Percentiles rank a stretch among this genome's conserved stretches.
Conservation (phyloP, 2,797 vertebrate species). For the Manis javanica region DNA sequence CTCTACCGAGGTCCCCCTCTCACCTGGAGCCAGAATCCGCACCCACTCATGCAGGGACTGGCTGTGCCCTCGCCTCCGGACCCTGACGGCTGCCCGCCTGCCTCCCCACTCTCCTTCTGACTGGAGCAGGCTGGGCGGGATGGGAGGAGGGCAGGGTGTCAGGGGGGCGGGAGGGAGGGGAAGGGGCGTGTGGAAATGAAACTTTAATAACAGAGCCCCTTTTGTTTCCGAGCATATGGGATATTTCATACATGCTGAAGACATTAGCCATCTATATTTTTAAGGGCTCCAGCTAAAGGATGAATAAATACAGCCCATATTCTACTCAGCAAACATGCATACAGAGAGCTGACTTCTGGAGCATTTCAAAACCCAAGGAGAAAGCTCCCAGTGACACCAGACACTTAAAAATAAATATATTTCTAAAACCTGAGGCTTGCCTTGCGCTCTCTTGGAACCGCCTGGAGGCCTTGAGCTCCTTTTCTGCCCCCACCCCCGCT, state of each 20-base stretch:
- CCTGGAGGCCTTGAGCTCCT: slow-evolving; percentile 52
- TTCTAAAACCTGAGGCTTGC: slow-evolving; percentile 52
- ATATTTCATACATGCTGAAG: slow-evolving; percentile 93
- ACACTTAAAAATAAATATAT: slow-evolving; percentile 76
- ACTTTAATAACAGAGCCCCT: slow-evolving; percentile 92
- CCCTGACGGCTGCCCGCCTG: slow-evolving; percentile 64
- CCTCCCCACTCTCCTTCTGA: slow-evolving; percentile 64
- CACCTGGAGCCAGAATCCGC: slow-evolving; percentile 69
- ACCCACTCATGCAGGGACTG: not conserved
- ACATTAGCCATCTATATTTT: slow-evolving; percentile 91
- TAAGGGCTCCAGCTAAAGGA: slow-evolving; percentile 81
- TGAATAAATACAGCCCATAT: slow-evolving; percentile 81
- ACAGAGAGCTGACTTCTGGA: slow-evolving; percentile 71
- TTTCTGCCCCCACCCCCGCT: not conserved
- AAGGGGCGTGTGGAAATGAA: slow-evolving; percentile 89
- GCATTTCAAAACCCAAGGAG: slow-evolving; percentile 69
- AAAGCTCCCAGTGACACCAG: slow-evolving; percentile 68
- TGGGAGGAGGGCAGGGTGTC: slow-evolving; percentile 84
- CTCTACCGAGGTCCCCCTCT: slow-evolving; percentile 18
- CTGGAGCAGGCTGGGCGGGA: slow-evolving; percentile 80
- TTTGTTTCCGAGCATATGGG: slow-evolving; percentile 92
- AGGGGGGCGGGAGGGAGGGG: slow-evolving; percentile 85
- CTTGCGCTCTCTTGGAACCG: slow-evolving; percentile 21
- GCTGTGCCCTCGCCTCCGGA: slow-evolving; percentile 68
- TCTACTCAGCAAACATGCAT: slow-evolving; percentile 72